A percentile compares a stretch with the other conserved stretches of the same genome.
Evolutionary conservation across 2,113 vertebrate genomes (phyloP).

Genomic region (Promerops cafer): DNA sequence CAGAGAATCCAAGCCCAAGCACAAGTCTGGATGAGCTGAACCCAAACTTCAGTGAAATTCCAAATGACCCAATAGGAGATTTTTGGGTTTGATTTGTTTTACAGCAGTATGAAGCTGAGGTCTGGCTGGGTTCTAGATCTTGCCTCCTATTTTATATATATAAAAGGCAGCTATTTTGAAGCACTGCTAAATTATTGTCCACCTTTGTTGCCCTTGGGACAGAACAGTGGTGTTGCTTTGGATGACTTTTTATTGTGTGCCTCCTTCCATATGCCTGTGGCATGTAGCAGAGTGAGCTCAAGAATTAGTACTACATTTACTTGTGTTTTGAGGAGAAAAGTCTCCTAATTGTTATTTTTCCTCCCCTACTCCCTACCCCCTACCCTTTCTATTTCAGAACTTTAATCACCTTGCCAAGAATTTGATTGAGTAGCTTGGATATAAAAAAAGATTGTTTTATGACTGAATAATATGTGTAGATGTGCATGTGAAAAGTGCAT

Average conservation of each 20-base stretch:
- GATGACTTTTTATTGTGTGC: neutral
- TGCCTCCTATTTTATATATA: neutral
- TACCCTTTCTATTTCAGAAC: neutral
- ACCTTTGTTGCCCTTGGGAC: neutral
- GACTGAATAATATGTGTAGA: neutral
- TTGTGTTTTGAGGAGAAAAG: neutral
- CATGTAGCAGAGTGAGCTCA: neutral
- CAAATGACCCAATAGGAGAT: neutral
- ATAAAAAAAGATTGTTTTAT: neutral
- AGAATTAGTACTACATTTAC: neutral
- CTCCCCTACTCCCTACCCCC: rapidly evolving
- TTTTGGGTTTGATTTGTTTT: neutral
- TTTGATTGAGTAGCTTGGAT: neutral
- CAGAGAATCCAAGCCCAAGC: neutral
- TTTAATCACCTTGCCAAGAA: neutral
- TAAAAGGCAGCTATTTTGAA: neutral
- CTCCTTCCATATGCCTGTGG: neutral
- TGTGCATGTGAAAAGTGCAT: neutral
- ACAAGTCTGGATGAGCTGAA: neutral
- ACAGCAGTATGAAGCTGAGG: neutral
- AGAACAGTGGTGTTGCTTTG: neutral
- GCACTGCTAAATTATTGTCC: neutral
- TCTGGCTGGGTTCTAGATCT: neutral
- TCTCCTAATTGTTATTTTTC: neutral
- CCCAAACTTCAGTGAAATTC: neutral